Evolutionary conservation across 1,140 invertebrate species (phyloP).

Genomic region (Pygmarrhopalites habei): DNA sequence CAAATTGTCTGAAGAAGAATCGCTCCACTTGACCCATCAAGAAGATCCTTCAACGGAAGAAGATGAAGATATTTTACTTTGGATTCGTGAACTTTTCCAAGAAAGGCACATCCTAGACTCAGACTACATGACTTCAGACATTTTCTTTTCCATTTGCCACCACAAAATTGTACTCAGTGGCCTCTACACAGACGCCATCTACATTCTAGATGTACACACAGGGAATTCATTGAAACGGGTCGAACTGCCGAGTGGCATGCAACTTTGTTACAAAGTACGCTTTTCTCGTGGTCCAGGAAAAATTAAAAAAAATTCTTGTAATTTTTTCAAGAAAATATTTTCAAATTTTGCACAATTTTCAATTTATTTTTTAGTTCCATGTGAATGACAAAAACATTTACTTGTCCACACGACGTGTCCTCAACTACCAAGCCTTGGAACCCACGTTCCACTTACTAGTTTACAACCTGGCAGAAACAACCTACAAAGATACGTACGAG

Average conservation of each 20-base stretch:
- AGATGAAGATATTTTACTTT: not conserved
- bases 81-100: not conserved
- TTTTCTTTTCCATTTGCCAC: not conserved
- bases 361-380: too few species aligned
- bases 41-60: too few species aligned
- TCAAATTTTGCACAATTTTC: too few species aligned
- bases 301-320: too few species aligned
- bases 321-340: too few species aligned
- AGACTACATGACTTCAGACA: not conserved
- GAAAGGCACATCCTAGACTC: not conserved
- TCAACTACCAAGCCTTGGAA: not conserved
- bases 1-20: not conserved
- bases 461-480: conserved; percentile 3
- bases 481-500: not conserved
- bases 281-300: too few species aligned
- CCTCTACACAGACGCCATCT: not conserved
- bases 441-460: not conserved
- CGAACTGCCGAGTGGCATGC: not conserved
- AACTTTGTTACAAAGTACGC: conserved; percentile 14
- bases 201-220: not conserved
- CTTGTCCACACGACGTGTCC: not conserved
- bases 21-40: not conserved
- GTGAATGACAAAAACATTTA: not conserved
- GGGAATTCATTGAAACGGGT: not conserved
- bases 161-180: conserved; percentile 1